These are phyloP conservation scores for Andrena bucephala DNA, from an alignment of 2,888 invertebrate species.

Conservation along the genomic window DNA sequence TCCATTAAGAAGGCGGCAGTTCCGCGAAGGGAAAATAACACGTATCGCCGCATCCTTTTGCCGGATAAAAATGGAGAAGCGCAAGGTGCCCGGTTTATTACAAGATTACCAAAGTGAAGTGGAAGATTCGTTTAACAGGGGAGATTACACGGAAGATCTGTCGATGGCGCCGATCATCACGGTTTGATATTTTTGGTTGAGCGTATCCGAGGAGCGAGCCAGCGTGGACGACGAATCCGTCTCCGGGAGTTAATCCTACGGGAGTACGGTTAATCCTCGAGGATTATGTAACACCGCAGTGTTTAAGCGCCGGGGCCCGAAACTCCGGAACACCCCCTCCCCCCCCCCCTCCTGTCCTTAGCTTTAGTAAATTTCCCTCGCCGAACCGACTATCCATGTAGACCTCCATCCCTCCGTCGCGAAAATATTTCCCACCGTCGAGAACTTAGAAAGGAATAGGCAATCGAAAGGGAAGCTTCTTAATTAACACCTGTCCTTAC, in stretches of 20 bases:
- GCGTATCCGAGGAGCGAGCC: constrained; percentile 45
- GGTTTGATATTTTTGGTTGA: constrained; percentile 67
- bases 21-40: constrained; percentile 12
- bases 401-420: constrained; percentile 46
- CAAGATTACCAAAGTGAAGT: not conserved
- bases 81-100: constrained; percentile 7
- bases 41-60: not conserved
- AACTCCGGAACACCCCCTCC: constrained; percentile 62
- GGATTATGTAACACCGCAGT: constrained; percentile 78
- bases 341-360: constrained; percentile 54
- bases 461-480: constrained; percentile 27
- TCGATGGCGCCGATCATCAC: constrained; percentile 50
- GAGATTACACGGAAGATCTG: constrained; percentile 50
- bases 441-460: constrained; percentile 21
- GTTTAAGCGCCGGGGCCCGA: constrained; percentile 73
- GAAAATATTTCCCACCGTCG: constrained; percentile 33
- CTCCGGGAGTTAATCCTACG: constrained; percentile 73
- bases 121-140: constrained; percentile 16
- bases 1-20: constrained; percentile 29
- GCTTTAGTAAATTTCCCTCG: constrained; percentile 70
- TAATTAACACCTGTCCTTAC: constrained; percentile 48
- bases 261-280: constrained; percentile 73
- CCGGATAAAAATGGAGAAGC: not conserved
- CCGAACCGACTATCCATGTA: constrained; percentile 43
- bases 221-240: constrained; percentile 67